A percentile compares a stretch with the other conserved stretches of the same genome.
These are phyloP conservation scores for Strongylocentrotus purpuratus DNA, from an alignment of 35 echinoderm and acorn worm species.

Conservation along the genomic window DNA sequence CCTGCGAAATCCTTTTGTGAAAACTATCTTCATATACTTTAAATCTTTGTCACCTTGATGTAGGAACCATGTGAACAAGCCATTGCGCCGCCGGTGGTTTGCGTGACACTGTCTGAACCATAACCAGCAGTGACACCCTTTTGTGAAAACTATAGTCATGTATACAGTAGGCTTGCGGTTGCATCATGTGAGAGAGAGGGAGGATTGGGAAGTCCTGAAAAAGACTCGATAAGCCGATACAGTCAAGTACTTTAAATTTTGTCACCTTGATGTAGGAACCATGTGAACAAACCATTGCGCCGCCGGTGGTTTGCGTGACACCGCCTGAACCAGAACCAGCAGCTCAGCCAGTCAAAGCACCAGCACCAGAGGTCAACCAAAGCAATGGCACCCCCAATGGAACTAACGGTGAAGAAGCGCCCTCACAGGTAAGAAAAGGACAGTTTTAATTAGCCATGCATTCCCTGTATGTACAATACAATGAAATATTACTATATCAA, in stretches of 20 bases:
- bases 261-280: background rate
- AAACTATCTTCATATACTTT: no score
- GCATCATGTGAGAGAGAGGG: no score
- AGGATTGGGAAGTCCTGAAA: no score
- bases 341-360: conserved; percentile 25
- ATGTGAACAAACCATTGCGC: background rate
- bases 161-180: no score
- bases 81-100: conserved; percentile 9
- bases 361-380: conserved; percentile 42
- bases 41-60: background rate
- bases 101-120: conserved; percentile 31
- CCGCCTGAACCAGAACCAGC: conserved; percentile 41
- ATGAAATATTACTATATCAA: no score
- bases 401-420: conserved; percentile 19
- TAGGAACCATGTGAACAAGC: background rate
- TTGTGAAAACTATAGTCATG: no score
- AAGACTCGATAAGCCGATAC: no score
- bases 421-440: conserved; percentile 34
- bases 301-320: conserved; percentile 26
- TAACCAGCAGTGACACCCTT: conserved; percentile 27
- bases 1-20: no score
- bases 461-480: no score
- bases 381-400: conserved; percentile 39
- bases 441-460: background rate
- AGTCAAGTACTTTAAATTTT: background rate